Evolutionary conservation across 2,888 invertebrate species (phyloP), one percentile per base, ranked within the genome.

Genomic region (Isotomurus palustris): DNA sequence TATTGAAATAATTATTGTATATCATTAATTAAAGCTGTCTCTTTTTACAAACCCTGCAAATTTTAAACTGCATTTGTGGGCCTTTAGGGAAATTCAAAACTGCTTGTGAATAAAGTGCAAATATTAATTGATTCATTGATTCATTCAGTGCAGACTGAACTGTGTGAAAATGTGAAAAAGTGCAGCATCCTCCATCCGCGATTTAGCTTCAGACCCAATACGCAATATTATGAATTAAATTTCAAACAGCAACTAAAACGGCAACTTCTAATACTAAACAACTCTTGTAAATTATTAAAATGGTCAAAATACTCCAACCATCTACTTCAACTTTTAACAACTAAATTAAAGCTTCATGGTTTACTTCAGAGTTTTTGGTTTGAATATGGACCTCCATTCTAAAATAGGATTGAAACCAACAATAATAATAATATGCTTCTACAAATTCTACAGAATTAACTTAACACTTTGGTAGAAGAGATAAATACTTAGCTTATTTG

Each of bases 341-440:
- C 43, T 38, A 4, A 44, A 22, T 43, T 38, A 52, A 41, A 29
- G n/a, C n/a, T n/a, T n/a, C n/a, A n/a, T n/a, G n/a, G n/a, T n/a
- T n/a, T n/a, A n/a, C n/a, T n/a, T 57, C 61, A 60, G 55, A 62
- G 66, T 59, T 66, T 66, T 63, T 58, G 60, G 58, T 52, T 62
- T 65, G 60, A 63, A 35, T 49, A 56, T 55, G 55, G 47, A 41
- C 4, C n/a, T n/a, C n/a, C n/a, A n/a, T n/a, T n/a, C n/a, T n/a
- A n/a, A n/a, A n/a, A n/a, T n/a, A n/a, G n/a, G n/a, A n/a, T n/a
- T n/a, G n/a, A n/a, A n/a, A n/a, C n/a, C n/a, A n/a, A n/a, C n/a
- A n/a, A n/a, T n/a, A n/a, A n/a, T n/a, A n/a, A n/a, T n/a, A n/a
- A n/a, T n/a, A n/a, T n/a, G n/a, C n/a, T n/a, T n/a, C n/a, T n/a